Percentiles rank a stretch among this genome's conserved stretches.
Evolutionary conservation across 2,797 vertebrate genomes (phyloP).

Genomic region (Melanogrammus aeglefinus): DNA sequence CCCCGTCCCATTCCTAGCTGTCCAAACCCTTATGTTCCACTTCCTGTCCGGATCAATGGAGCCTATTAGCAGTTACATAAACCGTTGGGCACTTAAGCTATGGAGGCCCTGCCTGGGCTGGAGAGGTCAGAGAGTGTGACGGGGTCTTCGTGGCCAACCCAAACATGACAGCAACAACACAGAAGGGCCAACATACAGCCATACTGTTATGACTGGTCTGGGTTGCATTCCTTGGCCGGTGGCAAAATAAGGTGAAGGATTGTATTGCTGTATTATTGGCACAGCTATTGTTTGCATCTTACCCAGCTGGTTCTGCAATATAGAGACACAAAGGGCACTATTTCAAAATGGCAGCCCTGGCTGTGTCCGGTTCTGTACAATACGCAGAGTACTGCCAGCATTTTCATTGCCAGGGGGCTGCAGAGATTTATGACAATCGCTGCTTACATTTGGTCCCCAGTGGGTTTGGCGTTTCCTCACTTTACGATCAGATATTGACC

Average conservation of each 20-base stretch:
- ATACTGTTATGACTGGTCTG: conserved; percentile 19
- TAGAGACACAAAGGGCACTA: conserved; percentile 41
- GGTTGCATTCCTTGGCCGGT: conserved; percentile 12
- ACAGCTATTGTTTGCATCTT: conserved; percentile 40
- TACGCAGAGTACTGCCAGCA: conserved; percentile 47
- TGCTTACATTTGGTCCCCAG: conserved; percentile 32
- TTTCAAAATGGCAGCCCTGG: conserved; percentile 43
- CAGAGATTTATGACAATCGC: conserved; percentile 52
- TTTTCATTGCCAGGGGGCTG: conserved; percentile 62
- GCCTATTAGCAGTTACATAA: conserved; percentile 62
- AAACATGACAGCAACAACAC: conserved; percentile 39
- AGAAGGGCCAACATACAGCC: conserved; percentile 30
- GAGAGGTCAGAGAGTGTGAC: conserved; percentile 42
- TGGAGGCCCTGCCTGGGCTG: conserved; percentile 38
- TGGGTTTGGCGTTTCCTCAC: conserved; percentile 43
- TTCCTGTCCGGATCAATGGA: conserved; percentile 45
- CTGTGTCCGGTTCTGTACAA: conserved; percentile 41
- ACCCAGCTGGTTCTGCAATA: conserved; percentile 54
- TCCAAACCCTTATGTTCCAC: conserved; percentile 31
- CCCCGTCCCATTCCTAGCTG: conserved; percentile 37
- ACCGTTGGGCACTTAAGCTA: conserved; percentile 45
- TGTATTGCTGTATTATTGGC: conserved; percentile 22
- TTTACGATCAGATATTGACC: conserved; percentile 33
- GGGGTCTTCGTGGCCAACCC: conserved; percentile 33
- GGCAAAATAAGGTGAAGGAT: conserved; percentile 8